Conservation (phyloP, 2,888 invertebrate species). For the Drosophila nigritarsus region DNA sequence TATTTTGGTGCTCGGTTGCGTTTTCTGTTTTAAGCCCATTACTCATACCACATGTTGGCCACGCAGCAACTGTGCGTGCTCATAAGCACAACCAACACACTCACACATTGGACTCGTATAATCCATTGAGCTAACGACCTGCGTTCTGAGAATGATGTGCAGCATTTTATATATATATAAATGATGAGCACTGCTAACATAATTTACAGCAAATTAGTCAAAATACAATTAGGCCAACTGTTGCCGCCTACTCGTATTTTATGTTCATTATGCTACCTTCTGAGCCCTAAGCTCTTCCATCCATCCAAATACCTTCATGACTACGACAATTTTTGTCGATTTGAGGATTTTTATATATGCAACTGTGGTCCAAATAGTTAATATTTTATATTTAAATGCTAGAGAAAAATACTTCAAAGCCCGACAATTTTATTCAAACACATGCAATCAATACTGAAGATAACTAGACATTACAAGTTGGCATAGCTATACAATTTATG, state of each 20-base stretch:
- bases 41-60: slow-evolving; percentile 63
- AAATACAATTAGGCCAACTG: background rate
- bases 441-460: background rate
- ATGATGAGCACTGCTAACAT: background rate
- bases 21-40: slow-evolving; percentile 48
- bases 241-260: background rate
- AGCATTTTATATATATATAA: background rate
- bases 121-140: background rate
- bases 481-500: no score
- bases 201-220: background rate
- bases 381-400: no score
- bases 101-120: slow-evolving; percentile 3
- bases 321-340: no score
- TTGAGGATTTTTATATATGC: no score
- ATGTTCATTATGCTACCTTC: background rate
- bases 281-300: background rate
- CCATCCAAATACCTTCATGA: no score
- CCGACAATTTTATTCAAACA: no score
- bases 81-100: slow-evolving; percentile 26
- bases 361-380: no score
- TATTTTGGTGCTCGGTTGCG: slow-evolving; percentile 43
- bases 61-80: slow-evolving; percentile 30
- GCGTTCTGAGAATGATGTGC: background rate
- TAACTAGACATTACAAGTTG: background rate
- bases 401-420: no score